phyloP scores from a whole-genome alignment of 2,888 invertebrate genomes.

The Mechanitis messenoides region DNA sequence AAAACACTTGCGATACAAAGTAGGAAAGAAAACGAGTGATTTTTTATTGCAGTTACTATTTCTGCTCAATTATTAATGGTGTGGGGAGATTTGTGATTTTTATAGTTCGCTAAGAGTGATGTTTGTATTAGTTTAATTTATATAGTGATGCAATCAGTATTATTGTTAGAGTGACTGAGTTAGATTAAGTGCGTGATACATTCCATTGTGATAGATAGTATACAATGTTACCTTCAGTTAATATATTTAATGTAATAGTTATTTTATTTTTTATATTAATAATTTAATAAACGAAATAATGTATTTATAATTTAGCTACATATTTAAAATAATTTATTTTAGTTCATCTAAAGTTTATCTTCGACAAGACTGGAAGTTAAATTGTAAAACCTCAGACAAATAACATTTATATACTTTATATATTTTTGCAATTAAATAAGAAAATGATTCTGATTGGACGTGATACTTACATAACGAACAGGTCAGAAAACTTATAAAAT shows the following conservation, averaged over 20 bases:
- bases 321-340: conserved; percentile 2
- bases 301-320: neutral
- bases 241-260: neutral
- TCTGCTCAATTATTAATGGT: conserved; percentile 4
- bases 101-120: conserved; percentile 6
- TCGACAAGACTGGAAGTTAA: neutral
- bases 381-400: neutral
- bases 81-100: conserved; percentile 6
- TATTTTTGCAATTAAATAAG: neutral
- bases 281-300: neutral
- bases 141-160: conserved; percentile 58
- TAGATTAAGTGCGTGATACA: conserved; percentile 36
- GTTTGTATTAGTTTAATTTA: conserved; percentile 6
- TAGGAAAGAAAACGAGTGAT: neutral
- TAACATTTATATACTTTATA: neutral
- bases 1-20: conserved; percentile 35
- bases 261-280: neutral
- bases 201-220: conserved; percentile 43
- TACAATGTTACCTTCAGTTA: conserved; percentile 27
- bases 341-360: neutral
- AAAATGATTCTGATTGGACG: neutral
- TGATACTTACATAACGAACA: neutral
- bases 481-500: neutral
- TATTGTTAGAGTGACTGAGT: conserved; percentile 40
- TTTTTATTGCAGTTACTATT: neutral